These are phyloP conservation scores for Oscheius sp. DNA, from an alignment of 2,888 invertebrate genomes.

Conservation along the genomic window DNA sequence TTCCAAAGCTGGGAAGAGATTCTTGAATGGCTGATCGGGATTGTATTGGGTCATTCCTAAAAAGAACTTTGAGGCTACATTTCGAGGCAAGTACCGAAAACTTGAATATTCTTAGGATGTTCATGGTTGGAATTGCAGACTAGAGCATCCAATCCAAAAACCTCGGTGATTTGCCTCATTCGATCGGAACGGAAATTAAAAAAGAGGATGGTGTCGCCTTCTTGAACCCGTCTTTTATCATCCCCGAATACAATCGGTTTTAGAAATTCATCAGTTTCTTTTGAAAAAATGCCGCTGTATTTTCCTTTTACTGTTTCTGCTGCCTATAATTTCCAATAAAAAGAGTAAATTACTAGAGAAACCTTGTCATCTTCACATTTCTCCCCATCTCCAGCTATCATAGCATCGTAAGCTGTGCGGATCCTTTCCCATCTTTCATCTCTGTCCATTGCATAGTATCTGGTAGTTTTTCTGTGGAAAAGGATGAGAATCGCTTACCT, in stretches of 20 bases:
- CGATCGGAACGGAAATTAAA: slow-evolving; percentile 75
- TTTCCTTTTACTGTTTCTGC: slow-evolving; percentile 68
- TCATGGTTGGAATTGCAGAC: slow-evolving; percentile 60
- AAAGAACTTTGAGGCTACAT: background rate
- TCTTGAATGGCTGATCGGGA: slow-evolving; percentile 74
- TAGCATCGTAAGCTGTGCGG: slow-evolving; percentile 74
- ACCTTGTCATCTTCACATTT: slow-evolving; percentile 63
- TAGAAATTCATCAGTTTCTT: slow-evolving; percentile 75
- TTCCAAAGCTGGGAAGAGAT: slow-evolving; percentile 74
- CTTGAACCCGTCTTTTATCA: slow-evolving; percentile 55
- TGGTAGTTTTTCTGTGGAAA: slow-evolving; percentile 41
- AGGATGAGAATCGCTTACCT: slow-evolving; percentile 37
- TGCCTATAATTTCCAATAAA: slow-evolving; percentile 39
- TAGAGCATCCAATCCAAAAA: slow-evolving; percentile 68
- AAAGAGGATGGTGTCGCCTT: slow-evolving; percentile 75
- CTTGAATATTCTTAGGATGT: slow-evolving; percentile 62
- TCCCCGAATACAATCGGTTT: slow-evolving; percentile 73
- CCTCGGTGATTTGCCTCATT: slow-evolving; percentile 75
- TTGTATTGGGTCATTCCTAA: slow-evolving; percentile 76
- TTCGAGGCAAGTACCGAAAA: slow-evolving; percentile 21
- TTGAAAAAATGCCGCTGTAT: slow-evolving; percentile 65
- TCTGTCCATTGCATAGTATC: slow-evolving; percentile 76
- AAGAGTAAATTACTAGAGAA: background rate
- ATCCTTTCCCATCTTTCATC: slow-evolving; percentile 72
- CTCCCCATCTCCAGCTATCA: slow-evolving; percentile 74